Conservation (phyloP, 2,797 vertebrate genomes). For the Acanthopagrus latus region DNA sequence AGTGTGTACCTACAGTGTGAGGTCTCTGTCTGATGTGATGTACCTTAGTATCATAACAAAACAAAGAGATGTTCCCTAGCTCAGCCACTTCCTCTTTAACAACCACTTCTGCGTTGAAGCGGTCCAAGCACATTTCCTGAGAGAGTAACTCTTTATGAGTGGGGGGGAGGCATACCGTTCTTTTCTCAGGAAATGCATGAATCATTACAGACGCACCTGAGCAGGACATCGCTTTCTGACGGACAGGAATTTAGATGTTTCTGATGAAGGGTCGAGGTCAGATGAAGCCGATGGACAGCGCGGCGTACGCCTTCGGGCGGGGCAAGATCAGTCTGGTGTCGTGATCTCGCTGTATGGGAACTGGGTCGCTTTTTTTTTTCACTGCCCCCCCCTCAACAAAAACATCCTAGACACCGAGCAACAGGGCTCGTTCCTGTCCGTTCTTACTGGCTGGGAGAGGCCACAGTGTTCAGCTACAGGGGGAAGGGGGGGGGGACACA, state of each 20-base stretch:
- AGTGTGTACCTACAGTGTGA: constrained; percentile 56
- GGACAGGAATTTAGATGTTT: constrained; percentile 12
- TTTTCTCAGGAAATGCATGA: constrained; percentile 35
- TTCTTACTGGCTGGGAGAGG: constrained; percentile 66
- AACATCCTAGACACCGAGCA: constrained; percentile 65
- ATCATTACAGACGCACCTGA: constrained; percentile 23
- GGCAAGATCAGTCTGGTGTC: constrained; percentile 19
- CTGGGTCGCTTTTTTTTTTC: constrained; percentile 32
- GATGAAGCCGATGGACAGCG: constrained; percentile 10
- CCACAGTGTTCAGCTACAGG: constrained; percentile 80
- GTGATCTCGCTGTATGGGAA: constrained; percentile 36
- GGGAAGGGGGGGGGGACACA: constrained; percentile 56
- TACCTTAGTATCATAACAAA: constrained; percentile 36
- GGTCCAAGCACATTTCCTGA: constrained; percentile 37
- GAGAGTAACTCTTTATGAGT: constrained; percentile 44
- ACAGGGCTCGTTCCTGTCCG: constrained; percentile 62
- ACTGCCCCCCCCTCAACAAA: constrained; percentile 13
- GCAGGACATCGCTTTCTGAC: constrained; percentile 2
- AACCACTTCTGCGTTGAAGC: constrained; percentile 35
- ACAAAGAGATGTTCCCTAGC: constrained; percentile 5
- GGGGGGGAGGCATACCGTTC: constrained; percentile 16
- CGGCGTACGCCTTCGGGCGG: constrained; percentile 12
- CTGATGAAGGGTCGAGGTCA: constrained; percentile 14
- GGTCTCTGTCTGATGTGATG: constrained; percentile 44
- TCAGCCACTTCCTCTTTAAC: constrained; percentile 47